Base-by-base conservation (phyloP, 2,888 invertebrate species). In the Luperina testacea region DNA sequence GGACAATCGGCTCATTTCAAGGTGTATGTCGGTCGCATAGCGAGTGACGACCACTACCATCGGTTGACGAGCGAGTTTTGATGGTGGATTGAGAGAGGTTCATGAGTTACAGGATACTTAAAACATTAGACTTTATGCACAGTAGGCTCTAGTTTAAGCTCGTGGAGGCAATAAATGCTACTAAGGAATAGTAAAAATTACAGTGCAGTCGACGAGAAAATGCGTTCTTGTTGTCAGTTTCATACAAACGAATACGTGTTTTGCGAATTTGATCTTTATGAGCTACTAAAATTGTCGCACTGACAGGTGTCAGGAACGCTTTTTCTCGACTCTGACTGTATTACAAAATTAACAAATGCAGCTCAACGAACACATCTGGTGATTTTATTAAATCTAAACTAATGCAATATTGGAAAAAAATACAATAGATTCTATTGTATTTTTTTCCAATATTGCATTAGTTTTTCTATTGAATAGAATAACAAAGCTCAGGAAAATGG, bases 1-100 rank as follows among this genome's bases (percentile, higher is more conserved):
- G 75, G 82, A 85, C 89, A 86, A 92, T 93, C 92, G 86, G 84
- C 85, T 82, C 72, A 85, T 86, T 90, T 90, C 91, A 90, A 92
- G 90, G 91, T 90, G 89, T 90, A 92, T 90, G 87, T 84, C 87
- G 88, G 89, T 89, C 89, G 85, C 84, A 83, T 85, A 82, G 83
- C 90, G 85, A 89, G 86, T 83, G 86, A 67, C 63, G 68, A 78
- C 86, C 85, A 72, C 79, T 85, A 89, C 88, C 57, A 89, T 74
- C 61, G 57, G 75, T 65, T 38, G 6, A 8, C 15, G 42, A 45
- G 20, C 9, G 69, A 75, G 59, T 65, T 75, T n/a, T 51, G 32
- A 38, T 9, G 9, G 11, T 17, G 53, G 17, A 32, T 13, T 15
- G 11, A 17, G 2, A 20, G 59, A 27, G 8, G 0, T 17, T n/a